Base-by-base conservation (phyloP, 2,797 vertebrate genomes). In the Loriculus beryllinus region DNA sequence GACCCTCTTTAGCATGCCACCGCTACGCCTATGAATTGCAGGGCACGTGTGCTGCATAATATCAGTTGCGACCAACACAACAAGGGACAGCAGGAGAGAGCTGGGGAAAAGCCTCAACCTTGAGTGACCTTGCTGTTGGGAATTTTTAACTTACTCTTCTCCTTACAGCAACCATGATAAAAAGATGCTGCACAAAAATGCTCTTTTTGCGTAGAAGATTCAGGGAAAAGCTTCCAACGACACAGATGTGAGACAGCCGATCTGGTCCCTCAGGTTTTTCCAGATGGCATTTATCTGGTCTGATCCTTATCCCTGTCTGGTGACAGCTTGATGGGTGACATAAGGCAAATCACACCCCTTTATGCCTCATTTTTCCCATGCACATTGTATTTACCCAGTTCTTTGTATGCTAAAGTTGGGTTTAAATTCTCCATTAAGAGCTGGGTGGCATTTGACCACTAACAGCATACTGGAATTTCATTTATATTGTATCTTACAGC, bases 91-190 rank as follows among this genome's bases (percentile, higher is more conserved):
- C 54, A 52, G 54, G 33, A 87, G 20, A 42, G 67, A 71, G 56
- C 76, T 15, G 29, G 76, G 84, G 91, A 79, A 65, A 81, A 92
- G 63, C 82, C 75, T 47, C 81, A 74, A 74, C 89, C 88, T 93
- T 93, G 87, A 48, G 43, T 81, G 91, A 91, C 86, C 90, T 96
- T 91, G 76, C 40, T 74, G 42, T 16, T 49, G 67, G 23, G 74
- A 76, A 42, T 69, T 78, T 76, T 63, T 60, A 49, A 56, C 47
- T 84, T 52, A 28, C 6, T 75, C 33, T 43, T 49, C 49, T 91
- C 42, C 51, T 48, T 31, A 0, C 59, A 65, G 68, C 13, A 39
- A 54, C 51, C 37, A 4, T 9, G 21, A 40, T 56, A 25, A 60
- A 68, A 64, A 42, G 42, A 18, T 15, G 3, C 9, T 19, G 12